A percentile compares a stretch with the other conserved stretches of the same genome.
Conservation (phyloP, 23 tunicate species). For the Trididemnum clinides region DNA sequence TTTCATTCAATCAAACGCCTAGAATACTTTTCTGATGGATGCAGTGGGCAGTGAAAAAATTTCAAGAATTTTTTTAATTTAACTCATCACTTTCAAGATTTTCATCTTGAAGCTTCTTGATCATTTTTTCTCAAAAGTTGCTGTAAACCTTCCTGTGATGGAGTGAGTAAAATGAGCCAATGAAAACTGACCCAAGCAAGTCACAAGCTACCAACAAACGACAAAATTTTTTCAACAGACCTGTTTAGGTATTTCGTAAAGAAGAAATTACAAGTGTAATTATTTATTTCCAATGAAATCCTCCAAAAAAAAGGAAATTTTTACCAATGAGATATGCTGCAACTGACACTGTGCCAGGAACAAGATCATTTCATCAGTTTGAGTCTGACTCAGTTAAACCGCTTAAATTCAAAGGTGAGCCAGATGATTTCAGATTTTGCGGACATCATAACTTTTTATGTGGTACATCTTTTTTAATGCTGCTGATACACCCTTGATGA, state of each 20-base stretch:
- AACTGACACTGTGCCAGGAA: too few relatives aligned
- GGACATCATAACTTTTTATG: slow-evolving; percentile 23
- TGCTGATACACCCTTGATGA: neutral
- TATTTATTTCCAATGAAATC: neutral
- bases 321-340: slow-evolving; percentile 7
- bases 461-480: neutral
- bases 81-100: slow-evolving; percentile 16
- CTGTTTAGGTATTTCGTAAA: neutral
- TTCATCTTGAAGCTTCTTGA: slow-evolving; percentile 18
- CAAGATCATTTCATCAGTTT: slow-evolving; percentile 27
- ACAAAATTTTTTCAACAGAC: slow-evolving; percentile 30
- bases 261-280: slow-evolving; percentile 8
- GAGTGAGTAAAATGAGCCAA: slow-evolving; percentile 15
- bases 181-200: slow-evolving; percentile 19
- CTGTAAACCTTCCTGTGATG: slow-evolving; percentile 49
- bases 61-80: slow-evolving; percentile 29
- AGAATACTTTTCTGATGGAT: slow-evolving; percentile 34
- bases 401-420: slow-evolving; percentile 15
- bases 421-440: slow-evolving; percentile 30
- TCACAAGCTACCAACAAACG: slow-evolving; percentile 1
- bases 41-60: slow-evolving; percentile 31
- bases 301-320: slow-evolving; percentile 9
- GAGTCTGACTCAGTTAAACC: slow-evolving; percentile 9
- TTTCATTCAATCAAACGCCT: slow-evolving; percentile 9
- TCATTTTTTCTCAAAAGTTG: slow-evolving; percentile 47